Conservation (phyloP, 2,113 vertebrate species). For the Bos indicus region DNA sequence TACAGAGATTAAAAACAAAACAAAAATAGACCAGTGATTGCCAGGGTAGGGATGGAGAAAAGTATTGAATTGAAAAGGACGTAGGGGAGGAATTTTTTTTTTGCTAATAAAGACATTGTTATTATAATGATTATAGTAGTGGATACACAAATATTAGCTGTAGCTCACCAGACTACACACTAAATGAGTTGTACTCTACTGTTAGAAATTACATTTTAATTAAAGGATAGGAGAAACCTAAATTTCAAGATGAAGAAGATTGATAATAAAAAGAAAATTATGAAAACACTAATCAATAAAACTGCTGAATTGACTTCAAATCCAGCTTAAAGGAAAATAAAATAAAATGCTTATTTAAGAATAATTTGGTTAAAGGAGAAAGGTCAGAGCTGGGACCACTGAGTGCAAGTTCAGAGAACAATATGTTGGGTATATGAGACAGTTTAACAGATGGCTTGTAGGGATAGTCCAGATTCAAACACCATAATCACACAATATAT, state of each 20-base stretch:
- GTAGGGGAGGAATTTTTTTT: background rate
- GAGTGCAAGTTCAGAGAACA: background rate
- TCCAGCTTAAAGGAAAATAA: background rate
- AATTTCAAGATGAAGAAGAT: background rate
- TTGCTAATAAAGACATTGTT: background rate
- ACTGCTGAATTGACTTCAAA: background rate
- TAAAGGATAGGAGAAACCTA: background rate
- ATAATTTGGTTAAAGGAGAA: background rate
- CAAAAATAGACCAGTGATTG: background rate
- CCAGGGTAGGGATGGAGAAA: fast-evolving
- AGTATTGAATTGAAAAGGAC: background rate
- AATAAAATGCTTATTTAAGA: background rate
- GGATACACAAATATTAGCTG: background rate
- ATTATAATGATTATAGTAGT: background rate
- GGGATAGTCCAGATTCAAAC: background rate
- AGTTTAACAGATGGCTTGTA: background rate
- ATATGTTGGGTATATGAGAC: background rate
- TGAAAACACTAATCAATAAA: background rate
- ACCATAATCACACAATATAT: background rate
- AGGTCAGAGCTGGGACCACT: background rate
- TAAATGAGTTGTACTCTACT: background rate
- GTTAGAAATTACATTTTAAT: background rate
- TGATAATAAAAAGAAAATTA: background rate
- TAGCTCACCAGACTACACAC: background rate
- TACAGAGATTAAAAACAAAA: background rate